A percentile compares a stretch with the other conserved stretches of the same genome.
phyloP scores from a whole-genome alignment of 2,113 vertebrate species.

The Oxyura jamaicensis region DNA sequence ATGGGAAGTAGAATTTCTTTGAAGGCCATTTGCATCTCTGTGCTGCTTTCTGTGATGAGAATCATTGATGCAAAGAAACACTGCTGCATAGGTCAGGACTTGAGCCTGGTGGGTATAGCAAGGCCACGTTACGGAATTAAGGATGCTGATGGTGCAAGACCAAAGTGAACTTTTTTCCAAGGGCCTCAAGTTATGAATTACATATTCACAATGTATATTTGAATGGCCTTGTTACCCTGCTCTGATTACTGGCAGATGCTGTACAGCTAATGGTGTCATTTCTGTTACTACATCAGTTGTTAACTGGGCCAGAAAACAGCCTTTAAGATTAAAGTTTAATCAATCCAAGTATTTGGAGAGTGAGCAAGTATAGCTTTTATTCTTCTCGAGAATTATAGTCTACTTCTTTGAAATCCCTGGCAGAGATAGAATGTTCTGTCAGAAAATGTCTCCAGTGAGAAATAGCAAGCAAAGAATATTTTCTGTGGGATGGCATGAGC shows the following conservation, averaged over 20 bases:
- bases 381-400: neutral
- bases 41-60: fast-evolving
- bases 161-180: neutral
- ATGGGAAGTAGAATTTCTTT: neutral
- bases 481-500: conserved; percentile 53
- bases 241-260: conserved; percentile 3
- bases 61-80: neutral
- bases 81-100: fast-evolving
- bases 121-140: fast-evolving
- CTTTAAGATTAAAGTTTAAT: conserved; percentile 53
- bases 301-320: conserved; percentile 51
- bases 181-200: neutral
- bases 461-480: conserved; percentile 30
- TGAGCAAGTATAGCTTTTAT: neutral
- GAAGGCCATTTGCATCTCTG: neutral
- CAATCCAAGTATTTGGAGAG: conserved; percentile 3
- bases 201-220: neutral
- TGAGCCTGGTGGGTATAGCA: neutral
- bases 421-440: conserved; percentile 32
- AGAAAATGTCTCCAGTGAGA: conserved; percentile 37
- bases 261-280: neutral
- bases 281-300: conserved; percentile 24
- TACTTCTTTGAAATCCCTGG: conserved; percentile 28
- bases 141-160: conserved; percentile 7
- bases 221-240: neutral